phyloP scores from a whole-genome alignment of 2,113 vertebrate genomes.

The Channa maculata region DNA sequence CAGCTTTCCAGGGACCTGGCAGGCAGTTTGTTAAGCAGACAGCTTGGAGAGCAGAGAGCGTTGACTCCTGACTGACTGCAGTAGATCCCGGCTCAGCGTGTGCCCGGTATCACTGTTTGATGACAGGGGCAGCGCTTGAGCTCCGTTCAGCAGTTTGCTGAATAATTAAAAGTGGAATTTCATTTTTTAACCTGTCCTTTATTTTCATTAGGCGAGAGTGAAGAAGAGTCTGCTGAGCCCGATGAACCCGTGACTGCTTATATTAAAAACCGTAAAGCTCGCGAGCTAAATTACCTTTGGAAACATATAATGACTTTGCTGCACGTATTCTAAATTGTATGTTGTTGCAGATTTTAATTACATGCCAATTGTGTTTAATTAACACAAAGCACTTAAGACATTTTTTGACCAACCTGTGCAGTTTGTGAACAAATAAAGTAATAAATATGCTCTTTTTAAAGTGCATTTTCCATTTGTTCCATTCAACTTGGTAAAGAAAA shows the following conservation, averaged over 20 bases:
- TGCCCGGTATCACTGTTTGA: constrained; percentile 45
- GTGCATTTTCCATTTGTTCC: not conserved
- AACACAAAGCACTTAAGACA: constrained; percentile 1
- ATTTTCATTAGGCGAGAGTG: constrained; percentile 41
- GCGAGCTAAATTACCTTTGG: constrained; percentile 20
- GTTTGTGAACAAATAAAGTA: constrained; percentile 1
- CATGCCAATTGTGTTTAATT: constrained; percentile 7
- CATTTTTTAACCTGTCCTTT: constrained; percentile 46
- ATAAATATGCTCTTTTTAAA: not conserved
- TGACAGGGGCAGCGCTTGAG: constrained; percentile 34
- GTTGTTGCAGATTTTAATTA: constrained; percentile 29
- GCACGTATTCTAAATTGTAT: not conserved
- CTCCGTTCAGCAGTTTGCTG: constrained; percentile 54
- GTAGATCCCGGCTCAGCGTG: constrained; percentile 8
- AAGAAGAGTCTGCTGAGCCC: constrained; percentile 24
- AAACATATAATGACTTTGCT: constrained; percentile 9
- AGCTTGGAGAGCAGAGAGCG: constrained; percentile 29
- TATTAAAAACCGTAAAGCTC: constrained; percentile 15
- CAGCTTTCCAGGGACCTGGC: constrained; percentile 24
- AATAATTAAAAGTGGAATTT: constrained; percentile 73
- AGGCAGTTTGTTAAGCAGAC: constrained; percentile 52
- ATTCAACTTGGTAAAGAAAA: not conserved
- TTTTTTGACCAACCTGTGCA: not conserved
- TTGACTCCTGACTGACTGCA: constrained; percentile 50
- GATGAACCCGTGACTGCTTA: constrained; percentile 18